phyloP scores from a whole-genome alignment of 2,113 vertebrate genomes.

The Halcyon malimbica region DNA sequence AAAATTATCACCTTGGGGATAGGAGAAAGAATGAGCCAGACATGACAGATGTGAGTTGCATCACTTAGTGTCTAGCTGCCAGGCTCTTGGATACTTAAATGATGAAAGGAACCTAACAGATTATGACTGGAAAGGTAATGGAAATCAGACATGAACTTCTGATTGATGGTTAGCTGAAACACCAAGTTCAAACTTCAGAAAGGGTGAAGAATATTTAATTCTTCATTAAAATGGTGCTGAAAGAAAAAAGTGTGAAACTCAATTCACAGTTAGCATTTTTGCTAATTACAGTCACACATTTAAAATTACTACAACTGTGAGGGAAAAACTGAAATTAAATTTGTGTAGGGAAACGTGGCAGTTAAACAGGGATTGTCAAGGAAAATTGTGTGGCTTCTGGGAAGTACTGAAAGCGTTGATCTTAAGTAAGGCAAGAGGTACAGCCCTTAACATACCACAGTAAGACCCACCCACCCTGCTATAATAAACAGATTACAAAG shows the following conservation, averaged over 20 bases:
- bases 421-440: neutral
- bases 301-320: slow-evolving; percentile 1
- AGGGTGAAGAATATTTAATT: slow-evolving; percentile 8
- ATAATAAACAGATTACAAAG: neutral
- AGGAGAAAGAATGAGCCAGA: slow-evolving; percentile 20
- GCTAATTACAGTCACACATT: slow-evolving; percentile 19
- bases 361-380: slow-evolving; percentile 36
- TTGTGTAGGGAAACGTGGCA: slow-evolving; percentile 21
- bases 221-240: neutral
- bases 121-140: slow-evolving; percentile 10
- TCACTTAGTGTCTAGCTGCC: neutral
- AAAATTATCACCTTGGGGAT: slow-evolving; percentile 21
- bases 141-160: neutral
- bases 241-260: slow-evolving; percentile 1
- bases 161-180: neutral
- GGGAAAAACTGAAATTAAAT: slow-evolving; percentile 31
- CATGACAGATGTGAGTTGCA: neutral
- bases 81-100: neutral
- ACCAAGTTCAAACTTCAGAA: neutral
- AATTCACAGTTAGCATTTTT: slow-evolving; percentile 14
- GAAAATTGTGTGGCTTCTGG: slow-evolving; percentile 47
- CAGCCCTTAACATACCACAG: neutral
- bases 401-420: slow-evolving; percentile 26
- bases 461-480: neutral
- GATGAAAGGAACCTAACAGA: neutral